Base-by-base conservation (phyloP, 2,113 vertebrate genomes). In the Uria lomvia region DNA sequence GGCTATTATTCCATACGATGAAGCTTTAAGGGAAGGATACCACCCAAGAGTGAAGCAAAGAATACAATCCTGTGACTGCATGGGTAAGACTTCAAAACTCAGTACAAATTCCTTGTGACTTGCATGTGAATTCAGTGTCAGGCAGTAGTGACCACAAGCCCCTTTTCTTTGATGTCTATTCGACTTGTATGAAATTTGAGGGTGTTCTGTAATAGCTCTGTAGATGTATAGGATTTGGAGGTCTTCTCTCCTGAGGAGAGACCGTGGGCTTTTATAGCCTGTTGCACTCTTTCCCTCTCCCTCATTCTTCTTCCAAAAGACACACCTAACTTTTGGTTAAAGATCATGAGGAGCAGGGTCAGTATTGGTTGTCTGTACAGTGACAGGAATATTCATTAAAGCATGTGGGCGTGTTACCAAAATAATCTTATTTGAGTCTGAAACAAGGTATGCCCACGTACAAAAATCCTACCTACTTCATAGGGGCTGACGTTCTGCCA, bases 101-200 rank as follows among this genome's bases (percentile, higher is more conserved):
- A 29, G 42, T 70, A 34, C 4, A 65, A 94, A 20, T 24, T 67
- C 70, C 94, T 94, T 92, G 89, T 95, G 95, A 95, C 91, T 89
- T 67, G 62, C 84, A 90, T 85, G 50, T 91, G 92, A 95, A 82
- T 91, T 90, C 45, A 66, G 0, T 82, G 52, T 70, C 71, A 91
- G 89, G 45, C 66, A 82, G 38, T 47, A 86, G 50, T 34, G 77
- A 71, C 74, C 42, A 73, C 58, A 73, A 82, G 63, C 26, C 23
- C 40, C 76, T 91, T 59, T 58, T 77, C 79, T 94, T 93, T 95
- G 83, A 89, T 49, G 52, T 74, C 30, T 82, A 6, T 79, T 94
- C 2, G 4, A 5, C 32, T 85, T 85, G 36, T 32, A 43, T 56
- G 43, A 79, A 78, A 66, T 81, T 45, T 53, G 40, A 75, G 34